phyloP scores from a whole-genome alignment of 1,140 invertebrate genomes.

The Dinothrombium tinctorium region DNA sequence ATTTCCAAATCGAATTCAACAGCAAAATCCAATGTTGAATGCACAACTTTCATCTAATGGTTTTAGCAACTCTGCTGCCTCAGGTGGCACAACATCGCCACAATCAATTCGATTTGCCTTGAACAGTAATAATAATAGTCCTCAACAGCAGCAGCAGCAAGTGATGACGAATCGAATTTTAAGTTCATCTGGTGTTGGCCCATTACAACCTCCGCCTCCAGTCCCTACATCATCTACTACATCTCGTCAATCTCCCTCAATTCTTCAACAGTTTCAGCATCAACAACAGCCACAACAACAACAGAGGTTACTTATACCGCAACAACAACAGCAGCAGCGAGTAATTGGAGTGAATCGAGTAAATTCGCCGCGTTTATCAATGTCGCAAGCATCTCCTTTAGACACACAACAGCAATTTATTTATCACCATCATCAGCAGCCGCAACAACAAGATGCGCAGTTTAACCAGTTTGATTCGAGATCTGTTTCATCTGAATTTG shows the following conservation, averaged over 20 bases:
- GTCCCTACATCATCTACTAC: not conserved
- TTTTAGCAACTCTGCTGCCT: not conserved
- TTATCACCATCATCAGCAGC: not conserved
- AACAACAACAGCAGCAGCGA: not conserved
- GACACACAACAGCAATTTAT: slow-evolving; percentile 1
- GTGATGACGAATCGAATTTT: not conserved
- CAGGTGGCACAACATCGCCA: not conserved
- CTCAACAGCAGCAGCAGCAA: not conserved
- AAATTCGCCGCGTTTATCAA: not conserved
- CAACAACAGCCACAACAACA: slow-evolving; percentile 1
- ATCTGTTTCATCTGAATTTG: slow-evolving; percentile 43
- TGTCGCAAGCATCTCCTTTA: not conserved
- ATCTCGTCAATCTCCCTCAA: slow-evolving; percentile 1
- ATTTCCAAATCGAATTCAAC: slow-evolving; percentile 6
- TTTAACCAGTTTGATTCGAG: not conserved
- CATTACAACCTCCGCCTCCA: not conserved
- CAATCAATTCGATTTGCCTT: not conserved
- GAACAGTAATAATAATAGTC: not conserved
- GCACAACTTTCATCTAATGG: slow-evolving; percentile 7
- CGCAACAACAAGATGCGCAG: not conserved
- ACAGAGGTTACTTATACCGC: not conserved
- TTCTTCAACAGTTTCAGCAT: slow-evolving; percentile 2
- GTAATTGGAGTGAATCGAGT: not conserved
- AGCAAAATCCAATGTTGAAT: slow-evolving; percentile 12
- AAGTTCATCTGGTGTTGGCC: not conserved